Evolutionary conservation across 2,113 vertebrate species (phyloP).

Genomic region (pig (Sus scrofa)): T2T-Sscrofa CM000817.6:33058501-33059000

Average conservation of each 20-base stretch:
- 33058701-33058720: background rate
- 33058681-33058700: background rate
- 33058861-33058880: background rate
- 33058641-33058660: background rate
- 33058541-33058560: background rate
- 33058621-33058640: background rate
- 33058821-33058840: background rate
- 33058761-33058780: conserved; percentile 7
- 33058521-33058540: background rate
- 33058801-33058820: background rate
- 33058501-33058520: background rate
- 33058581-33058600: background rate
- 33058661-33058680: background rate
- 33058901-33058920: background rate
- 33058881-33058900: conserved; percentile 22
- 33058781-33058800: conserved; percentile 27
- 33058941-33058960: too few species aligned
- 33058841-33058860: background rate
- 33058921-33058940: too few species aligned
- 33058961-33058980: too few species aligned
- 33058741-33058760: conserved; percentile 8
- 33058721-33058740: conserved; percentile 7
- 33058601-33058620: background rate
- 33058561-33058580: background rate
- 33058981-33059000: too few species aligned